Base-by-base conservation (phyloP, 2,113 vertebrate species). In the Istiophorus platypterus region DNA sequence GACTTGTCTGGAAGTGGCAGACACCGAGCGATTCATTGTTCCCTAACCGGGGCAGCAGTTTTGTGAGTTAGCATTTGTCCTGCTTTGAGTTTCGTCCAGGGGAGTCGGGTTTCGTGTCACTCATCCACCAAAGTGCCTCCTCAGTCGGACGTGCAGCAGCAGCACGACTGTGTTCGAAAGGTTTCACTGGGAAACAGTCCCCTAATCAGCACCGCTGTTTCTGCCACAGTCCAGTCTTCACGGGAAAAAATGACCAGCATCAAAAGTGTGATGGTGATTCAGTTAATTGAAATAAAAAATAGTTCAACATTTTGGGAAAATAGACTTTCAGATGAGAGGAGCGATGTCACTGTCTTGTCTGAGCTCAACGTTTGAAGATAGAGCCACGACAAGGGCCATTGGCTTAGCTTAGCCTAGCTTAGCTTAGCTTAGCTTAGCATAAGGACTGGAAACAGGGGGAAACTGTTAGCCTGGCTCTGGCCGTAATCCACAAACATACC, bases 1-100 rank as follows among this genome's bases (percentile, higher is more conserved):
- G 26, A 52, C 79, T 64, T 79, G 67, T 86, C 71, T 72, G 78
- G 81, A 83, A 22, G 69, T 58, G 69, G 69, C 34, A 80, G 77
- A 80, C 79, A 90, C 85, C 12, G 27, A 39, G 61, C n/a, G 41
- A 47, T 31, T 39, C 42, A n/a, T 27, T 59, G 49, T 75, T 63
- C 59, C 22, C 5, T 22, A 54, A 64, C 31, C 24, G 47, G 39
- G 37, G 3, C 18, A 27, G 63, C 13, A 27, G 22, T 74, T 74
- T 41, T 45, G 22, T 68, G 39, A 42, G 22, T 15, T 27, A 7
- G 6, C 11, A 20, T 1, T 26, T 24, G 37, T 7, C 14, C 18
- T 18, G 11, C 27, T 63, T 66, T 29, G 5, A 72, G 11, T 13
- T 7, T 51, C 11, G 52, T 47, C n/a, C 24, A 39, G 8, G 59